A percentile compares a stretch with the other conserved stretches of the same genome.
Evolutionary conservation across 2,888 invertebrate species (phyloP).

Genomic region (Andrena marginata): DNA sequence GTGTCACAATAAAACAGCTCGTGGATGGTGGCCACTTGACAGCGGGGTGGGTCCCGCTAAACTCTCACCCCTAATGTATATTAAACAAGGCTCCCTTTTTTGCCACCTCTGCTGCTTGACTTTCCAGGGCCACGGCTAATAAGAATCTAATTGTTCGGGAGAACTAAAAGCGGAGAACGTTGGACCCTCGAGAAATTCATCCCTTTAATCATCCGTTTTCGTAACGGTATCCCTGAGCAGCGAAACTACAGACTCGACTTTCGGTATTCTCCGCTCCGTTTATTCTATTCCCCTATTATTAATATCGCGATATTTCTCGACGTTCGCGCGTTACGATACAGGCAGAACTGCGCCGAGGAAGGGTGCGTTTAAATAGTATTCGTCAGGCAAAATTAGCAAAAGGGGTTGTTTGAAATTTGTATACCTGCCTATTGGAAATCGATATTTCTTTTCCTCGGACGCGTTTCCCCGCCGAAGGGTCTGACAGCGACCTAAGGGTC

Average conservation of each 20-base stretch:
- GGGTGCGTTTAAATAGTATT: not conserved
- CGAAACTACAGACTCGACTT: no score
- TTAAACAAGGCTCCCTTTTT: constrained; percentile 65
- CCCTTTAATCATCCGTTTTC: no score
- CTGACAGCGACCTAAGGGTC: constrained; percentile 52
- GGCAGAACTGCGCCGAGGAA: not conserved
- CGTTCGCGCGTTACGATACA: no score
- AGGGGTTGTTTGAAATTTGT: not conserved
- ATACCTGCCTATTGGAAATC: not conserved
- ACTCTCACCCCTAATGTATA: constrained; percentile 77
- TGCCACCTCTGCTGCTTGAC: constrained; percentile 30
- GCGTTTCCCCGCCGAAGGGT: constrained; percentile 10
- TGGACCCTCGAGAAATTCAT: not conserved
- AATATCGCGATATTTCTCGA: not conserved
- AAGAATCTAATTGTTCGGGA: constrained; percentile 76
- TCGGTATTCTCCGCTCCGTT: no score
- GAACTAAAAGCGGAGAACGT: constrained; percentile 13
- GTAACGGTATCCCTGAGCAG: no score
- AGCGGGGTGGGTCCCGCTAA: constrained; percentile 59
- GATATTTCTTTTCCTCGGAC: constrained; percentile 16
- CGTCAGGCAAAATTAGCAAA: not conserved
- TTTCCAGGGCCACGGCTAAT: constrained; percentile 63
- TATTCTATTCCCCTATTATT: not conserved
- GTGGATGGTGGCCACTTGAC: constrained; percentile 82
- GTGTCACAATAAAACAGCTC: constrained; percentile 81